Base-by-base conservation (phyloP, 2,797 vertebrate genomes). In the Spatula clypeata region DNA sequence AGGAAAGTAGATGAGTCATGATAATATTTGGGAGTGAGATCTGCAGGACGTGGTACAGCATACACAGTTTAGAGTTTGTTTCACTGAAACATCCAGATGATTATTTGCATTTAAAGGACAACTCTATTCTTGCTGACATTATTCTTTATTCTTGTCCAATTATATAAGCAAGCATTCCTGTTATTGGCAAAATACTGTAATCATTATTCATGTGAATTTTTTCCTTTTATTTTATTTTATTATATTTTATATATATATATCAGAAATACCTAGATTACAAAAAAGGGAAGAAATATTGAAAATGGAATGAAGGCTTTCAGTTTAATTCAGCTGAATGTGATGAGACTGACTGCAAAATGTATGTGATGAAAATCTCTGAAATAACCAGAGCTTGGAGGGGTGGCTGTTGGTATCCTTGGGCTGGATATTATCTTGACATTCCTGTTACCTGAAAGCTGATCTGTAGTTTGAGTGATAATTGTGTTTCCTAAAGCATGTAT, bases 1-100 rank as follows among this genome's bases (percentile, higher is more conserved):
- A 85, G 14, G 67, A 93, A 96, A 97, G 71, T 79, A 84, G 80
- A 93, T 97, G 95, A 96, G 88, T 96, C 96, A 93, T 90, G 58
- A 49, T 79, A 94, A 87, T 72, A 76, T 79, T 90, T 79, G 57
- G 17, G 80, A 93, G 40, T 61, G 74, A 85, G 74, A 65, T 13
- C 38, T 66, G n/a, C 51, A 66, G 62, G 40, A 66, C 61, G 88
- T 92, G 71, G 64, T 91, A 24, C 57, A 90, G 82, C 70, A 86
- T 27, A 10, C 20, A 64, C 66, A 70, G 73, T 67, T 51, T 51
- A 14, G 24, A 51, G 24, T 51, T 51, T 87, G 60, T 51, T 81
- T 70, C 67, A 82, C 71, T 94, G 69, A 92, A 94, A 88, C 60
- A 94, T 51, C 16, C 17, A 38, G 74, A 71, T 76, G 24, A 90